Percentiles rank a stretch among this genome's conserved stretches.
phyloP scores from a whole-genome alignment of 2,888 invertebrate genomes.

The Limnephilus marmoratus region DNA sequence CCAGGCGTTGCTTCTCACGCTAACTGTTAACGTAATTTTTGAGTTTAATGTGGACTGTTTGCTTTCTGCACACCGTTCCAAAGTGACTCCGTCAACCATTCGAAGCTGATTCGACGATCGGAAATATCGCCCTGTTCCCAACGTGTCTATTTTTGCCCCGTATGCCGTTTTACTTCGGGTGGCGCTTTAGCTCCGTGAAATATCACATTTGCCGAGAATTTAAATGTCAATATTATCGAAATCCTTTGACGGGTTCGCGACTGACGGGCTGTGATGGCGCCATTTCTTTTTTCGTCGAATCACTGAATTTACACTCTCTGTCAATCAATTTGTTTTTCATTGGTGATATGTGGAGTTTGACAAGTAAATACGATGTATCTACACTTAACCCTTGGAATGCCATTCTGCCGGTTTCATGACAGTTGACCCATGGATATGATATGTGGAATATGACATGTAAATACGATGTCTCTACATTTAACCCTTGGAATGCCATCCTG shows the following conservation, averaged over 20 bases:
- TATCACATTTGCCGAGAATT: not conserved
- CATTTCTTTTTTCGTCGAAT: not conserved
- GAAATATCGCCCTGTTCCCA: too few species aligned
- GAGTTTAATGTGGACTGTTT: not conserved
- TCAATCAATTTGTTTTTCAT: constrained; percentile 4
- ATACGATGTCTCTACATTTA: too few species aligned
- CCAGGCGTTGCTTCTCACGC: too few species aligned
- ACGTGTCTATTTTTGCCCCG: not conserved
- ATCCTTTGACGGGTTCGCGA: not conserved
- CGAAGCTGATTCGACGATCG: not conserved
- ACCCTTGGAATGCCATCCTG: too few species aligned
- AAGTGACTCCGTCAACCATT: not conserved
- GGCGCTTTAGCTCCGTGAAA: not conserved
- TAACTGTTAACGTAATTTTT: not conserved
- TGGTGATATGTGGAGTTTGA: too few species aligned
- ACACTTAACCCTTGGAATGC: too few species aligned
- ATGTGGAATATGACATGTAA: too few species aligned
- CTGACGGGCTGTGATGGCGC: not conserved
- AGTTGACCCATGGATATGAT: too few species aligned
- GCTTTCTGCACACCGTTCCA: not conserved
- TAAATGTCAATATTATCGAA: not conserved
- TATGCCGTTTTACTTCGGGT: not conserved
- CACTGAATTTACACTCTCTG: not conserved
- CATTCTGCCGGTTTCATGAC: too few species aligned
- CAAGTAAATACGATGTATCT: too few species aligned